Evolutionary conservation across 2,888 invertebrate species (phyloP), one percentile per base, ranked within the genome.

Genomic region (Macaria notata): DNA sequence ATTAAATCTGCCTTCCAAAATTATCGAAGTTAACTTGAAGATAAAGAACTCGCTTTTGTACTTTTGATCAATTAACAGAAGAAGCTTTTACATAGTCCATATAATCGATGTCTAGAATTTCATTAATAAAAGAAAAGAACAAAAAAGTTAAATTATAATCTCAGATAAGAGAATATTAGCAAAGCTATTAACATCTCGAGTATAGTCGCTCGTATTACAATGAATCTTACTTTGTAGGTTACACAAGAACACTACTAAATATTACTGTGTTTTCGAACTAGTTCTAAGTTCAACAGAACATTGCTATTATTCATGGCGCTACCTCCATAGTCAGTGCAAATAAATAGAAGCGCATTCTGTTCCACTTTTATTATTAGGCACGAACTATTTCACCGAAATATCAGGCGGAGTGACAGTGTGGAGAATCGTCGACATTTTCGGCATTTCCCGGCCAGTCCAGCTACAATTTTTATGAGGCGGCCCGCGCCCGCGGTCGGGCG

Each of bases 401-500:
- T 59, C 50, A 54, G 41, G 48, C 48, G 51, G 61, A 62, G 63
- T 66, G 62, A 59, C 63, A 62, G 63, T 61, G 58, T 61, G 58
- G 59, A 65, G 65, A 66, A 59, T 66, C 59, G 64, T 67, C 66
- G 68, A 65, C 68, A 72, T 80, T 79, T 78, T 72, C 72, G 71
- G 70, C 77, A 76, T 81, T 78, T 79, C 75, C 75, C 72, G 61
- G 66, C 64, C 69, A 64, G 69, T 74, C 67, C 72, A 68, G 70
- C 67, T 86, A 83, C 81, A 89, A 85, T 72, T 84, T 88, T 88
- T 82, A 89, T 87, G 85, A 86, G 81, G 75, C 75, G 57, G 70
- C 71, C 71, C 77, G 73, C 75, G 70, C 71, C 71, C 77, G 73
- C 75, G 73, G 72, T 48, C 47, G 68, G 66, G 58, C 64, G 31